Base-by-base conservation (phyloP, 1,140 invertebrate species). In the Eriocheir sinensis region DNA sequence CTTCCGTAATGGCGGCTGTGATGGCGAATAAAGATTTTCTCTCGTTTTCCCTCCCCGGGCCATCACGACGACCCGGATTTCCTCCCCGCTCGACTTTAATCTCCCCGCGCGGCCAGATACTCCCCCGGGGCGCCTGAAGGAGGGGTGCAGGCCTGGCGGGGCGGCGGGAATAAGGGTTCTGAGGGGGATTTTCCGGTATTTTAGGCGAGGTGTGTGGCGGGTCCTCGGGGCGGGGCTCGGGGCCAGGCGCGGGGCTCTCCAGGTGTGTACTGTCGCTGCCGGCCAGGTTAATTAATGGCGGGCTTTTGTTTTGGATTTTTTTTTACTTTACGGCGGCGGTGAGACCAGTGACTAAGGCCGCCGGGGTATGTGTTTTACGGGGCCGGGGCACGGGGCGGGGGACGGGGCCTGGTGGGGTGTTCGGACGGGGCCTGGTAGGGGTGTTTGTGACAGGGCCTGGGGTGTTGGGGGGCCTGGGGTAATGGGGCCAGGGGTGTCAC, bases 11-110 rank as follows among this genome's bases (percentile, higher is more conserved):
- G 60, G 60, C 60, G 8, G 60, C 0, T n/a, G 21, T 91, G 38
- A 94, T 94, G 89, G 89, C 80, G 93, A 91, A 94, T 94, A 94
- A 94, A 94, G 93, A 94, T 94, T 94, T 94, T 91, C 80, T 94
- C n/a, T 8, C 60, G 88, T 94, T 94, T 91, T 94, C 44, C 44
- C 93, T n/a, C 0, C 32, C 89, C 41, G 83, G 36, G 15, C 8
- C 41, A 8, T 53, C 21, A 8, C 12, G 34, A 32, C 40, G 38
- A 44, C 48, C 44, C n/a, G 80, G 44, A 12, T 40, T 32, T 34
- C 91, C 90, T 81, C 8, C 30, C 4, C 17, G 21, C 38, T 4
- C 41, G 30, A n/a, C 17, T 27, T n/a, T 44, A n/a, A 48, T 27
- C 0, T 40, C 88, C 8, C 40, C 48, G n/a, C n/a, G 8, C 2